These are phyloP conservation scores for Crotalus tigris DNA, from an alignment of 2,113 vertebrate species.

Conservation along the genomic window DNA sequence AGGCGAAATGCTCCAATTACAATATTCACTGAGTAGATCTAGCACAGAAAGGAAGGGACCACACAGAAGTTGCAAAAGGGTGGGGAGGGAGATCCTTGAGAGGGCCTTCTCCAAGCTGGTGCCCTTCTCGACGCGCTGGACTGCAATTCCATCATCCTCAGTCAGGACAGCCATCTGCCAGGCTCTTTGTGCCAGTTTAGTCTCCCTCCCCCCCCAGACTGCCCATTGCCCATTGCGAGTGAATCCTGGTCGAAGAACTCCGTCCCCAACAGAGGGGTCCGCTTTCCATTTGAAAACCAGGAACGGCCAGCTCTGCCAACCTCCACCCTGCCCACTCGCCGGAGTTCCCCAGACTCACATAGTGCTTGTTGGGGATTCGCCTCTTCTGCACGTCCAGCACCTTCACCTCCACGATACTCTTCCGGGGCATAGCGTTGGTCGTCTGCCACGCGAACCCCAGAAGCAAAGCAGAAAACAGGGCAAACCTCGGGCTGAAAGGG, in stretches of 20 bases:
- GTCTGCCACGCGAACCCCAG: slow-evolving; percentile 10
- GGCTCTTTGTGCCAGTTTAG: background rate
- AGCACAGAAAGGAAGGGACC: background rate
- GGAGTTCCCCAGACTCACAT: slow-evolving; percentile 65
- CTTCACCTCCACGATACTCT: slow-evolving; percentile 77
- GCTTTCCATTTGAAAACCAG: background rate
- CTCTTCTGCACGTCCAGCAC: slow-evolving; percentile 82
- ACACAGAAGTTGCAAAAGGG: background rate
- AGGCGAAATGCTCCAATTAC: background rate
- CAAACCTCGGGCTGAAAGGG: background rate
- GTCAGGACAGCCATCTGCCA: background rate
- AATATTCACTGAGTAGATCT: background rate
- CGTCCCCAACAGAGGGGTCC: background rate
- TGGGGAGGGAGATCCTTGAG: background rate
- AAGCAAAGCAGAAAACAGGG: background rate
- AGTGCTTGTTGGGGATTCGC: slow-evolving; percentile 79
- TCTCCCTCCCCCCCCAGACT: background rate
- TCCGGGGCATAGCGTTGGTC: slow-evolving; percentile 69
- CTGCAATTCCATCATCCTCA: background rate
- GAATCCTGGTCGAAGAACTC: background rate
- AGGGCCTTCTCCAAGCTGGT: background rate
- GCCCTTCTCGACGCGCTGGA: background rate
- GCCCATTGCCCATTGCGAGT: background rate
- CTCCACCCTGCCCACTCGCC: background rate
- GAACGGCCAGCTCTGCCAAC: background rate